Base-by-base conservation (phyloP, 2,888 invertebrate genomes). In the Ferdinandea cuprea region DNA sequence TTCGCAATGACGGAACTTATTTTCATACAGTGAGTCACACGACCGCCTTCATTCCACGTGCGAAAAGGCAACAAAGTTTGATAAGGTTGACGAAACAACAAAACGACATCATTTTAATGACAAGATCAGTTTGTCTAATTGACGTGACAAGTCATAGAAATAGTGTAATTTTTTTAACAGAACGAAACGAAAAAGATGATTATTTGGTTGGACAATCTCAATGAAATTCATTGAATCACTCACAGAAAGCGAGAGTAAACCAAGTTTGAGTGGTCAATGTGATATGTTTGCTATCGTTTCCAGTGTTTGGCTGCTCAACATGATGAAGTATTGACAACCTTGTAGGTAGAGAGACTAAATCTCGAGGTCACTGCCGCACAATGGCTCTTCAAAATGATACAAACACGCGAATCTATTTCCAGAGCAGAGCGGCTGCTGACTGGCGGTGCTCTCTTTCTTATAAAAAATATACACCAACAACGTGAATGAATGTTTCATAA, bases 301-400 rank as follows among this genome's bases (percentile, higher is more conserved):
- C 46, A 42, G n/a, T 19, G 42, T 40, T 56, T 21, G 35, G 13
- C 4, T 30, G 21, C 15, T n/a, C n/a, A n/a, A 30, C 25, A 25
- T 25, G 44, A 50, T 30, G 9, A 30, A 52, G n/a, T 30, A 30
- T 40, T 15, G 3, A 13, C 13, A 74, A 50, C 68, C 56, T 80
- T 80, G 68, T 68, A 74, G 32, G 32, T n/a, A n/a, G 2, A 25
- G 15, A 11, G 40, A 52, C 44, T 25, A 50, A 68, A 17, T 42
- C n/a, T 56, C 69, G 63, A 80, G 80, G 69, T 74, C 74, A 58
- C n/a, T 59, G 48, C 63, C 56, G 56, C 30, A 44, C 11, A 61
- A 56, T 68, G 48, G 54, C 61, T 42, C 54, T 79, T 46, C 35
- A 63, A 44, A 52, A 44, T 21, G 2, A 42, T 40, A 35, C 35